Percentiles rank a stretch among this genome's conserved stretches.
These are phyloP conservation scores for Battus philenor DNA, from an alignment of 1,140 invertebrate species.

Conservation along the genomic window DNA sequence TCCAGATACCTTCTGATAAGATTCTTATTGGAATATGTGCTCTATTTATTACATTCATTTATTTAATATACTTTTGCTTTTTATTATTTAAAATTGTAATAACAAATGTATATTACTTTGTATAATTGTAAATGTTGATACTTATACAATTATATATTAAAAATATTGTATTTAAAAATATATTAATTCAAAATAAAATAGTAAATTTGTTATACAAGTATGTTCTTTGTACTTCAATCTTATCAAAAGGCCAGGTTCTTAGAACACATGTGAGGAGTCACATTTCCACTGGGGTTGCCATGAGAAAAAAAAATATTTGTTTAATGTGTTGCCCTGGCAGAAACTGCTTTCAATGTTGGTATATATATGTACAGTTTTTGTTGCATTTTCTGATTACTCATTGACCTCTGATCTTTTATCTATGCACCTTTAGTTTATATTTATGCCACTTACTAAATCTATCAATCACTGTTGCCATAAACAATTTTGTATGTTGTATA, in stretches of 20 bases:
- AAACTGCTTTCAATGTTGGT: background rate
- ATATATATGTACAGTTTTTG: background rate
- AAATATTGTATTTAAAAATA: too few species aligned
- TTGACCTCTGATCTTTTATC: constrained; percentile 11
- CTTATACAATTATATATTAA: too few species aligned
- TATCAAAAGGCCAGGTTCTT: background rate
- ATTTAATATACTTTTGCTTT: too few species aligned
- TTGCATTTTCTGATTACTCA: constrained; percentile 13
- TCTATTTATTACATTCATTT: too few species aligned
- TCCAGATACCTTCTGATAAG: constrained; percentile 5
- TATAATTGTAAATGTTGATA: too few species aligned
- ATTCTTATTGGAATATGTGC: constrained; percentile 23
- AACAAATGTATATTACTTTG: too few species aligned
- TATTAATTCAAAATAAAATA: constrained; percentile 2
- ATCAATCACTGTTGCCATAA: constrained; percentile 16
- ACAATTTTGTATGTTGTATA: constrained; percentile 2
- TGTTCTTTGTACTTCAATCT: background rate
- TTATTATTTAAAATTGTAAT: too few species aligned
- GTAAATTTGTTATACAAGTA: background rate
- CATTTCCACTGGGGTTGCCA: constrained; percentile 2
- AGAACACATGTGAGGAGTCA: background rate
- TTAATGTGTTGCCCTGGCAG: background rate
- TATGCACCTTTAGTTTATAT: constrained; percentile 8
- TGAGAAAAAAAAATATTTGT: too few species aligned
- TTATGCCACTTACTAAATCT: constrained; percentile 5